Evolutionary conservation across 2,113 vertebrate species (phyloP).

Genomic region (Notiomystis cincta): DNA sequence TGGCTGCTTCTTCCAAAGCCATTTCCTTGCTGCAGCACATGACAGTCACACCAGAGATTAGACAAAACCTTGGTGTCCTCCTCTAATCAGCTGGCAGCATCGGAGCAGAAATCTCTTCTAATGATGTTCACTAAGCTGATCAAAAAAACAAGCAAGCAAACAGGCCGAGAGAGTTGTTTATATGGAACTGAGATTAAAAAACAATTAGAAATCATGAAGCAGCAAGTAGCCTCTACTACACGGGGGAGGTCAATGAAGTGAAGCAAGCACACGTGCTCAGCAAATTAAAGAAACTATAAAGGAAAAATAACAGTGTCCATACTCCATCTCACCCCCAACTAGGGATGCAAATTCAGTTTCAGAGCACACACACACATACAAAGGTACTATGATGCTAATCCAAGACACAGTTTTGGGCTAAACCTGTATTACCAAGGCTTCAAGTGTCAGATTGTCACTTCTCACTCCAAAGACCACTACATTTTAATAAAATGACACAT

Average conservation of each 20-base stretch:
- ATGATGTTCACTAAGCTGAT: conserved; percentile 46
- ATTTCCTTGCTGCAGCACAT: conserved; percentile 50
- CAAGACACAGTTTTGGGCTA: background rate
- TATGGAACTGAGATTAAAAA: conserved; percentile 12
- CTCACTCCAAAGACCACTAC: background rate
- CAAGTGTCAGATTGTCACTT: background rate
- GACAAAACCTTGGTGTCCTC: conserved; percentile 53
- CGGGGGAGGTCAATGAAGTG: background rate
- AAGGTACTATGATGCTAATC: background rate
- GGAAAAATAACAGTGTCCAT: background rate
- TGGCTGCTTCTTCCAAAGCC: conserved; percentile 48
- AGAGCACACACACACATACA: background rate
- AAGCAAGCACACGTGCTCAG: background rate
- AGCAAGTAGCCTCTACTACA: background rate
- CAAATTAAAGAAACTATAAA: background rate
- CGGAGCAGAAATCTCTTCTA: conserved; percentile 49
- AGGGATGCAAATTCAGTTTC: background rate
- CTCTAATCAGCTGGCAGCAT: conserved; percentile 39
- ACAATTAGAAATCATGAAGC: conserved; percentile 11
- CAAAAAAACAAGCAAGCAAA: conserved; percentile 34
- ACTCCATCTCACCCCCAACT: background rate
- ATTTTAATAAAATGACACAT: background rate
- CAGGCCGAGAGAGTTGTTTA: conserved; percentile 7
- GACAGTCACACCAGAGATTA: conserved; percentile 64
- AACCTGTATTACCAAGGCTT: background rate